Base-by-base conservation (phyloP, 2,113 vertebrate species). In the Trematomus loennbergii region DNA sequence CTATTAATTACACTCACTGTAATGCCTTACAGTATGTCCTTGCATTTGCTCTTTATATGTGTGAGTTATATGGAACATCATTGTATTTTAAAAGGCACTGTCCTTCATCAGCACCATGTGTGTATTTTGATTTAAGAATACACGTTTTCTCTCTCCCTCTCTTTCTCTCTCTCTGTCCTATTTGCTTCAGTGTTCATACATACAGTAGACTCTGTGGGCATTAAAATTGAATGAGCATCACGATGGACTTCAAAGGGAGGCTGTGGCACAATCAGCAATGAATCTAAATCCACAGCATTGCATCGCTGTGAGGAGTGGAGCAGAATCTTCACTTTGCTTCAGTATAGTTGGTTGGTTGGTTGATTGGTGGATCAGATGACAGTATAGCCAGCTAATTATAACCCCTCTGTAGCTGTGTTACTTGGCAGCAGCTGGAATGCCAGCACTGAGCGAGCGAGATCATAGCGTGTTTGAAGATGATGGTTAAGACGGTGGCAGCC, bases 381-480 rank as follows among this genome's bases (percentile, higher is more conserved):
- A 86, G 76, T 76, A 78, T 61, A 75, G 63, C 72, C 45, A 45
- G 87, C 84, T 93, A 90, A 92, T 93, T 93, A 91, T 86, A 91
- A 89, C 73, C 77, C 66, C 43, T 78, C 84, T 78, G 88, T 87
- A 87, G 89, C 83, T 87, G 79, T 79, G 83, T 59, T 85, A 79
- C 83, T 89, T 91, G 81, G 83, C 90, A 87, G 88, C 74, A 79
- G 77, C 78, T 76, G 69, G 81, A 82, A 73, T 81, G 79, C 75
- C 73, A 72, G 57, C 13, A 5, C 52, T 65, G 79, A 52, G 76
- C 66, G 64, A 76, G 65, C 43, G 1, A 90, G 81, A 93, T 92
- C 92, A 87, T 53, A 92, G 81, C 52, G 7, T 33, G 71, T 87
- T 91, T 92, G 88, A 91, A 90, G 90, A 84, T 79, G 87, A 83